Base-by-base conservation (phyloP, 35 echinoderm and acorn worm species). In the Ptychodera flava region DNA sequence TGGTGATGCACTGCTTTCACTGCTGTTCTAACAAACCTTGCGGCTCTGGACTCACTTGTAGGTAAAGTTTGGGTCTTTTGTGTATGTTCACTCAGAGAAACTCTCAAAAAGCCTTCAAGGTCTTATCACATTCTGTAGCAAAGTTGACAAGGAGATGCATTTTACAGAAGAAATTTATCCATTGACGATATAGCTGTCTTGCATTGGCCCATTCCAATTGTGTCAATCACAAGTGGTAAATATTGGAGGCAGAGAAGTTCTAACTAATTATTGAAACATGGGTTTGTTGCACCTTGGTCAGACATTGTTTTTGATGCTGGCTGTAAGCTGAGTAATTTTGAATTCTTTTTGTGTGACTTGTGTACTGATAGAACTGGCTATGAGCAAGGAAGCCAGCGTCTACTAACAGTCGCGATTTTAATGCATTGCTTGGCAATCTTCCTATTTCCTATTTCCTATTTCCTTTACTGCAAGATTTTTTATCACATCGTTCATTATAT, bases 61-160 rank as follows among this genome's bases (percentile, higher is more conserved):
- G 76, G 29, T 31, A 84, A 29, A 53, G 15, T 30, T 32, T 22
- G 31, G 36, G 85, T 82, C 16, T 89, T 89, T 0, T 87, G 85
- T 30, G 77, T 85, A 22, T 77, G 28, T 34, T 89, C 78, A 1
- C 86, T 77, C 75, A 95, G 38, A 36, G 89, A 35, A 78, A 89
- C 85, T 28, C 76, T 80, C 78, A 82, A 30, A 37, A 95, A 32
- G 85, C 86, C 36, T 87, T 84, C 35, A 92, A 27, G 16, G 83
- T 90, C 1, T 10, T 52, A 1, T 27, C n/a, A n/a, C n/a, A n/a
- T n/a, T n/a, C 30, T 28, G 91, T 85, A 30, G 82, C 86, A 78
- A 95, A 95, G 79, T 90, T 95, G 85, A 79, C 31, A 32, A 87
- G 33, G 1, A 86, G 53, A 80, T 87, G 86, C 86, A 87, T 87